Percentiles rank a stretch among this genome's conserved stretches.
These are phyloP conservation scores for Syrista parreyssii DNA, from an alignment of 2,888 invertebrate genomes.

Conservation along the genomic window DNA sequence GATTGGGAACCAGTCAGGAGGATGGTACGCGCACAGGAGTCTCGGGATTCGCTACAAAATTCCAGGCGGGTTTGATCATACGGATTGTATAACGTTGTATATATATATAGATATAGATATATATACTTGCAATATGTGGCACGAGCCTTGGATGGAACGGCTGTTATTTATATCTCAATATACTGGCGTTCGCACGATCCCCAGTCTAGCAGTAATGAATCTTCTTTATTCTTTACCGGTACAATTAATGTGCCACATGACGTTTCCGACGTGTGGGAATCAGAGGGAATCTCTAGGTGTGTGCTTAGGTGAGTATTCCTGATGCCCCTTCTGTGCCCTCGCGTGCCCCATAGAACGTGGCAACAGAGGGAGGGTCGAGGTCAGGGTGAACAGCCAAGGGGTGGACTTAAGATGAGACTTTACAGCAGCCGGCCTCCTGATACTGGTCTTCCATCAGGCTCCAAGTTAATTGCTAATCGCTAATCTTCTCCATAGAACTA, in stretches of 20 bases:
- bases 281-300: conserved; percentile 25
- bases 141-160: not conserved
- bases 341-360: not conserved
- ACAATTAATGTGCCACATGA: conserved; percentile 63
- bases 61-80: not conserved
- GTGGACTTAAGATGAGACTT: not conserved
- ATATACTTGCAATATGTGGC: not conserved
- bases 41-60: not conserved
- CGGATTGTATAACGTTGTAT: not conserved
- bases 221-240: conserved; percentile 51
- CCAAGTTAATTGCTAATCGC: conserved; percentile 55
- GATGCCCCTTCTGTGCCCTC: not conserved
- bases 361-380: not conserved
- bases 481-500: conserved; percentile 12
- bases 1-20: not conserved
- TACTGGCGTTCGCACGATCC: conserved; percentile 33
- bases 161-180: conserved; percentile 28
- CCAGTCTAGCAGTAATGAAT: conserved; percentile 44
- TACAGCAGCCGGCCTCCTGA: not conserved
- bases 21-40: not conserved
- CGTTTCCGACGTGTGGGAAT: conserved; percentile 60
- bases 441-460: conserved; percentile 30
- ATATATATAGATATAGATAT: not conserved
- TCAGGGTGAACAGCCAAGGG: not conserved
- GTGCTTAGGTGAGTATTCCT: not conserved